Evolutionary conservation across 2,797 vertebrate species (phyloP), one percentile per base, ranked within the genome.

Genomic region (Anas georgica): DNA sequence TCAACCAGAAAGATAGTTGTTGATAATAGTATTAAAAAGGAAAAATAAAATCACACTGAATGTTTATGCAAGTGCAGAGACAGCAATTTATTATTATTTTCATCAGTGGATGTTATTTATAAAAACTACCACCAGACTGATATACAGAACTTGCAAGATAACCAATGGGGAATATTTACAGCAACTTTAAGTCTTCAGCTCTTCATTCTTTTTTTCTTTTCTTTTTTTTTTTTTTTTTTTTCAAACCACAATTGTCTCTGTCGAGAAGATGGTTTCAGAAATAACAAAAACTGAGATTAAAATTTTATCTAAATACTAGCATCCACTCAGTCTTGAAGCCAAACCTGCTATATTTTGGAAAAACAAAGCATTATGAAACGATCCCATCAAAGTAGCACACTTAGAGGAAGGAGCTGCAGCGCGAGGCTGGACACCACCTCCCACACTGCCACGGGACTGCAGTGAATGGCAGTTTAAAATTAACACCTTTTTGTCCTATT

Each of bases 361-460:
- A 78, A 33, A 26, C 7, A 60, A 33, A 69, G 13, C 1, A 1
- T 25, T 21, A 23, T 9, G 8, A 45, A 88, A 15, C 7, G 11
- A 6, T 0, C 12, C 37, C 31, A 8, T 4, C 22, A 4, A 2
- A 1, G 4, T 2, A 33, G 37, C 3, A 0, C 0, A 2, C 37
- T 22, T 5, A 10, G 52, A 12, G 9, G 28, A 50, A 25, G 12
- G 31, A 18, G 28, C 6, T 21, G 16, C 4, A 2, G 26, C 0
- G 6, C 21, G 12, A 41, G 58, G 4, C 16, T 0, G 4, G 59
- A 23, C 5, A 7, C 25, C 55, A 3, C 26, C 46, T 7, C 10
- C 31, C 15, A 56, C 39, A 6, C 14, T 3, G 12, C 35, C 33
- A 10, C 21, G 12, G 8, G 35, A 28, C 50, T 55, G 33, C 50